Conservation (phyloP, 2,888 invertebrate genomes). For the Cosmorhoe ocellata region DNA sequence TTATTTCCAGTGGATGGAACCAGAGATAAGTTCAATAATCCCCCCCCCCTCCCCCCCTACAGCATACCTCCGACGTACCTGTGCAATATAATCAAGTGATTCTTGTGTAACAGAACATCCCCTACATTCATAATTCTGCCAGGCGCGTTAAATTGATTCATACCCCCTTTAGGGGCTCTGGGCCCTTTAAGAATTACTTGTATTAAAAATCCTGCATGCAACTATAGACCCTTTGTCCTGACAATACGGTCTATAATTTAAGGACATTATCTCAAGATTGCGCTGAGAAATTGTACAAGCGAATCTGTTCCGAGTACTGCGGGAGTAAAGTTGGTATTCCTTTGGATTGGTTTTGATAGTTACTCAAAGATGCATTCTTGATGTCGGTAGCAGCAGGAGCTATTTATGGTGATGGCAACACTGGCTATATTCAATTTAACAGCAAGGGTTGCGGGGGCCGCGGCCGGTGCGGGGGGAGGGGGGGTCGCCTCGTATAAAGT, state of each 20-base stretch:
- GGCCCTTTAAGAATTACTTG: constrained; percentile 39
- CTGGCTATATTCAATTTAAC: constrained; percentile 39
- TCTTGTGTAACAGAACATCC: constrained; percentile 15
- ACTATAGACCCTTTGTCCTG: constrained; percentile 21
- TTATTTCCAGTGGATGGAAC: background rate
- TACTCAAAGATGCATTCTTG: constrained; percentile 40
- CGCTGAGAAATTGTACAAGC: constrained; percentile 10
- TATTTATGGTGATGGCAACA: constrained; percentile 43
- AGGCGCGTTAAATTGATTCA: constrained; percentile 56
- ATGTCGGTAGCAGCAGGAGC: constrained; percentile 35
- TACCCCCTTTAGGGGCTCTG: constrained; percentile 41
- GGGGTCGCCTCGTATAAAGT: too few relatives aligned
- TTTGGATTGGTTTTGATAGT: constrained; percentile 12
- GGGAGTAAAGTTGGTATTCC: background rate
- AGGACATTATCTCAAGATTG: constrained; percentile 20
- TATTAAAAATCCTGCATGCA: constrained; percentile 5
- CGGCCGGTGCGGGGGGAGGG: too few relatives aligned
- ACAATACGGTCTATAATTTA: constrained; percentile 21
- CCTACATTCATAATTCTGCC: constrained; percentile 34
- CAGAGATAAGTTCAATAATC: background rate
- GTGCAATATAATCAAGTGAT: constrained; percentile 15
- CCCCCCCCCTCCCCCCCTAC: background rate
- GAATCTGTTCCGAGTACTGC: constrained; percentile 7
- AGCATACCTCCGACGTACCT: background rate
- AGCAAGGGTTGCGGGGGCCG: constrained; percentile 2